Percentiles rank a stretch among this genome's conserved stretches.
Evolutionary conservation across 1,140 invertebrate species (phyloP).

Genomic region (Hyles euphorbiae): DNA sequence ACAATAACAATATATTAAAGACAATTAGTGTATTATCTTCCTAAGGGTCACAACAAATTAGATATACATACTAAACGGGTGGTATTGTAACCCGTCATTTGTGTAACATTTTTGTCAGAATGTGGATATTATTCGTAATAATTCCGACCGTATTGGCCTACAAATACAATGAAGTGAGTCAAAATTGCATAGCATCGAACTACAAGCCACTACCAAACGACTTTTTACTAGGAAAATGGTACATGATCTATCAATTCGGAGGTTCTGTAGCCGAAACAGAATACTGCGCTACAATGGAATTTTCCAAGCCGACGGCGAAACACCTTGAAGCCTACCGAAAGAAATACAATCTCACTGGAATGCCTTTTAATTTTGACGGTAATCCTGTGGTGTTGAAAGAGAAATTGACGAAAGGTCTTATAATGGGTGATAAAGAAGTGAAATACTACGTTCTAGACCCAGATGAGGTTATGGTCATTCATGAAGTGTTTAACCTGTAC

Average conservation of each 20-base stretch:
- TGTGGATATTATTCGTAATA: too few relatives aligned
- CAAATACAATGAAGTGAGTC: constrained; percentile 4
- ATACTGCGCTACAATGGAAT: constrained; percentile 7
- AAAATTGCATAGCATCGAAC: neutral
- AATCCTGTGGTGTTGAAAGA: constrained; percentile 8
- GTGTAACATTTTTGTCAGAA: too few relatives aligned
- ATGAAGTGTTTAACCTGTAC: constrained; percentile 11
- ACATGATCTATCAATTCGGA: constrained; percentile 17
- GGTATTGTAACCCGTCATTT: too few relatives aligned
- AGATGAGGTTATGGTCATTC: constrained; percentile 2
- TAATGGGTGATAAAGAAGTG: constrained; percentile 16
- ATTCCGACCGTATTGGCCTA: neutral
- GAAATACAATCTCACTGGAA: constrained; percentile 8
- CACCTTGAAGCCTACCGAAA: constrained; percentile 14
- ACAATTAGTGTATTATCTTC: too few relatives aligned
- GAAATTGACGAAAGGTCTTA: constrained; percentile 4
- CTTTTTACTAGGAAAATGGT: constrained; percentile 23
- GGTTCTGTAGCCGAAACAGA: constrained; percentile 2
- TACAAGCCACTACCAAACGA: constrained; percentile 8
- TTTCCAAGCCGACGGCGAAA: constrained; percentile 11
- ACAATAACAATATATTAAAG: too few relatives aligned
- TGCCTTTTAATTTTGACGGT: constrained; percentile 18
- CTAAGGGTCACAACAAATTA: too few relatives aligned
- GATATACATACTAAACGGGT: too few relatives aligned
- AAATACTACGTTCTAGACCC: constrained; percentile 23